phyloP scores from a whole-genome alignment of 2,113 vertebrate species.

The Anhinga rufa region DNA sequence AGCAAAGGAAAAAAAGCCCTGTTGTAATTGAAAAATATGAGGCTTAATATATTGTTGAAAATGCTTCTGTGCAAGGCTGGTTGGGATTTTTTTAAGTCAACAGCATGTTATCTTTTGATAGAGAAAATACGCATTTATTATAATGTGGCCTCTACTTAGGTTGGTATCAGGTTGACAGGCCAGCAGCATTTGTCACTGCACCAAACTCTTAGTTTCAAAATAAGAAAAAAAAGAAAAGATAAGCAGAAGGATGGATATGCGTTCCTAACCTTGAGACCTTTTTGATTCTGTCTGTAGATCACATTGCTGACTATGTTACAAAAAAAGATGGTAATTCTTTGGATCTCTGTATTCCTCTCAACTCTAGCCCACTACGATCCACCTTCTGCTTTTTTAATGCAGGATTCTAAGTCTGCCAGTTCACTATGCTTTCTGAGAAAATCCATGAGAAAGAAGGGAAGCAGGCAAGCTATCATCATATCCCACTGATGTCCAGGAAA shows the following conservation, averaged over 20 bases:
- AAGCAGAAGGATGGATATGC: neutral
- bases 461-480: constrained; percentile 58
- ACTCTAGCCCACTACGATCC: neutral
- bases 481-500: constrained; percentile 69
- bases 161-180: neutral
- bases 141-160: neutral
- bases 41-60: constrained; percentile 33
- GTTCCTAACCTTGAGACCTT: neutral
- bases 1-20: neutral
- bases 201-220: neutral
- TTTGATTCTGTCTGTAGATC: neutral
- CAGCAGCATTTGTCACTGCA: neutral
- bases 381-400: constrained; percentile 30
- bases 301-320: neutral
- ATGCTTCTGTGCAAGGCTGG: neutral
- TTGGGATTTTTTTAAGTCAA: neutral
- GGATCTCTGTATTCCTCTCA: neutral
- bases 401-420: constrained; percentile 28
- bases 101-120: constrained; percentile 15
- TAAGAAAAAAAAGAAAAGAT: neutral
- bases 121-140: neutral
- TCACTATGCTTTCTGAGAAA: constrained; percentile 47
- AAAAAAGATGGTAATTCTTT: constrained; percentile 36
- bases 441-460: constrained; percentile 62
- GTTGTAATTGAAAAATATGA: constrained; percentile 38